phyloP scores from a whole-genome alignment of 2,797 vertebrate genomes.

The Tenualosa ilisha region DNA sequence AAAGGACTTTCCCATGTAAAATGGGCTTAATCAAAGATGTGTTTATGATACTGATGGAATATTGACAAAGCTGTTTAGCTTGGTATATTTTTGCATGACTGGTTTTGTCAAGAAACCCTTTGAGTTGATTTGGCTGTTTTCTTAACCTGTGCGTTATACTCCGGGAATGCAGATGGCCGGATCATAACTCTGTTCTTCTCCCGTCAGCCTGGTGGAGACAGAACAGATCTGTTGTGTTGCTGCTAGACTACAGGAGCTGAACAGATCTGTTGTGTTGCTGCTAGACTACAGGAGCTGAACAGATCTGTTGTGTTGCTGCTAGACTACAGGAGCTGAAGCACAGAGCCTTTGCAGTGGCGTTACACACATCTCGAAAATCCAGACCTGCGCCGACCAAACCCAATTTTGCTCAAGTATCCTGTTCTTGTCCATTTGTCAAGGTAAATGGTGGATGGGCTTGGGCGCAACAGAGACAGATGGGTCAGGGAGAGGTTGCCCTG shows the following conservation, averaged over 20 bases:
- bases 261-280: neutral
- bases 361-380: conserved; percentile 52
- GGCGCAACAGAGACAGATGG: conserved; percentile 52
- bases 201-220: neutral
- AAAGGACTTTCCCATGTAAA: neutral
- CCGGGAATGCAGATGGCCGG: neutral
- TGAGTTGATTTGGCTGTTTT: neutral
- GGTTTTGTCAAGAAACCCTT: neutral
- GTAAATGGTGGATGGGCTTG: conserved; percentile 64
- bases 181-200: neutral
- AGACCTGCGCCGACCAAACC: conserved; percentile 62
- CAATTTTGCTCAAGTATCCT: conserved; percentile 63
- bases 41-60: neutral
- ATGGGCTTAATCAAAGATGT: neutral
- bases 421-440: conserved; percentile 75
- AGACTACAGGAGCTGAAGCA: neutral
- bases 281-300: neutral
- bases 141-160: neutral
- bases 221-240: neutral
- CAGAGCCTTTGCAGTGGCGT: neutral
- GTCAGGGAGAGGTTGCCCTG: conserved; percentile 42
- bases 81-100: neutral
- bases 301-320: neutral
- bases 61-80: neutral
- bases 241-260: neutral